phyloP scores from a whole-genome alignment of 2,113 vertebrate species.

The Crotalus horridus region DNA sequence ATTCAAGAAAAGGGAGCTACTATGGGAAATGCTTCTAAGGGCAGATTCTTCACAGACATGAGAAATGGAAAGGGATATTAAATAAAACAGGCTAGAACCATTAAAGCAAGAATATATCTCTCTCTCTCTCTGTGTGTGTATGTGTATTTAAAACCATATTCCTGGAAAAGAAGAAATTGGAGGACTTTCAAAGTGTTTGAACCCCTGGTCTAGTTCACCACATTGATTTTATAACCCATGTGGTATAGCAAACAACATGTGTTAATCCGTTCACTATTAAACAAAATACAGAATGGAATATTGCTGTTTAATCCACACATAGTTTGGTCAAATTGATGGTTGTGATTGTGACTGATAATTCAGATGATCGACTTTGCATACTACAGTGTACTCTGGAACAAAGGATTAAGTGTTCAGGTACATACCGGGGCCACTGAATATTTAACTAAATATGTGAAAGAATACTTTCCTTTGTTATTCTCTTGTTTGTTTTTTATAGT shows the following conservation, averaged over 20 bases:
- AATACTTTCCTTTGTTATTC: neutral
- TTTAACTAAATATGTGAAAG: neutral
- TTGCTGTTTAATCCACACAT: neutral
- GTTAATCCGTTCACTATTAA: neutral
- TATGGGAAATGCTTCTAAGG: neutral
- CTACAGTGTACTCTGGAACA: neutral
- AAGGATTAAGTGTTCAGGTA: neutral
- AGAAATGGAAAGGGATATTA: neutral
- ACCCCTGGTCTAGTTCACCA: neutral
- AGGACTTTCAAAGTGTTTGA: neutral
- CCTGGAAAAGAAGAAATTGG: neutral
- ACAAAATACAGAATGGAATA: neutral
- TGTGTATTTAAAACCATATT: neutral
- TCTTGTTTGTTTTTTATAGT: neutral
- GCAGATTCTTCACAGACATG: conserved; percentile 11
- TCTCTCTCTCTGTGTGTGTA: neutral
- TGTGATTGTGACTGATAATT: neutral
- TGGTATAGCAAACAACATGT: neutral
- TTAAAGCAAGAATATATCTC: neutral
- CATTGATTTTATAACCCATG: neutral
- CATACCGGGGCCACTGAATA: neutral
- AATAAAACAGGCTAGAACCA: conserved; percentile 37
- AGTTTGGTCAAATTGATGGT: neutral
- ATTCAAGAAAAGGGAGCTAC: neutral
- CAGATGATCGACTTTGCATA: neutral